phyloP scores from a whole-genome alignment of 2,888 invertebrate species.

The Agrotis ipsilon region DNA sequence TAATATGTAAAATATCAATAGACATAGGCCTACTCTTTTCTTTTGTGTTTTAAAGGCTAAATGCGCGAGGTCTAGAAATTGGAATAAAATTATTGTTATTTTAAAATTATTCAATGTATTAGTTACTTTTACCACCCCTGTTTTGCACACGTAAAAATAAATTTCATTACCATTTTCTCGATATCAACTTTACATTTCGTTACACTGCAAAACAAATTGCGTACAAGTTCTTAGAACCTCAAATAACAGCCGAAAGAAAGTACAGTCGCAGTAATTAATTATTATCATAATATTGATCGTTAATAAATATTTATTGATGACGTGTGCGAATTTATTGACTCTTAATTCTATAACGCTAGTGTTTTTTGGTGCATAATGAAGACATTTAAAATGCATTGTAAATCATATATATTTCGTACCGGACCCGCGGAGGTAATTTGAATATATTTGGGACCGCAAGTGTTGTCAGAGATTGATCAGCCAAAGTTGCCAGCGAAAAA shows the following conservation, averaged over 20 bases:
- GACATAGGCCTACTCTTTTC: no score
- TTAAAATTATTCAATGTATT: not conserved
- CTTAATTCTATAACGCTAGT: slow-evolving; percentile 62
- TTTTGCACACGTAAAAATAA: not conserved
- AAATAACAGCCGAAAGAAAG: slow-evolving; percentile 76
- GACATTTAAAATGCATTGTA: slow-evolving; percentile 72
- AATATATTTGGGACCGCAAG: slow-evolving; percentile 52
- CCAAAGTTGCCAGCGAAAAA: no score
- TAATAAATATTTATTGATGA: slow-evolving; percentile 84
- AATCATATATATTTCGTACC: slow-evolving; percentile 64
- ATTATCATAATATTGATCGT: slow-evolving; percentile 80
- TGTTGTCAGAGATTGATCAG: slow-evolving; percentile 29
- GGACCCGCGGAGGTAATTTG: slow-evolving; percentile 50
- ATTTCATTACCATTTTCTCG: slow-evolving; percentile 12
- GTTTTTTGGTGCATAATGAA: slow-evolving; percentile 69
- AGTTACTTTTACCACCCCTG: not conserved
- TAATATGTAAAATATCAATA: no score
- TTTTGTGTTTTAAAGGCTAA: no score
- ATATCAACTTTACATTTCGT: slow-evolving; percentile 70
- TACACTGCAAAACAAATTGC: slow-evolving; percentile 81
- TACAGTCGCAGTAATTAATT: slow-evolving; percentile 75
- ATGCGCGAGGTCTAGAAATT: not conserved
- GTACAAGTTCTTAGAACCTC: slow-evolving; percentile 83
- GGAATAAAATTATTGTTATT: not conserved
- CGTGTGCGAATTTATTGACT: slow-evolving; percentile 75